These are phyloP conservation scores for Hyposmocoma kahamanoa DNA, from an alignment of 1,140 invertebrate genomes.

Conservation along the genomic window DNA sequence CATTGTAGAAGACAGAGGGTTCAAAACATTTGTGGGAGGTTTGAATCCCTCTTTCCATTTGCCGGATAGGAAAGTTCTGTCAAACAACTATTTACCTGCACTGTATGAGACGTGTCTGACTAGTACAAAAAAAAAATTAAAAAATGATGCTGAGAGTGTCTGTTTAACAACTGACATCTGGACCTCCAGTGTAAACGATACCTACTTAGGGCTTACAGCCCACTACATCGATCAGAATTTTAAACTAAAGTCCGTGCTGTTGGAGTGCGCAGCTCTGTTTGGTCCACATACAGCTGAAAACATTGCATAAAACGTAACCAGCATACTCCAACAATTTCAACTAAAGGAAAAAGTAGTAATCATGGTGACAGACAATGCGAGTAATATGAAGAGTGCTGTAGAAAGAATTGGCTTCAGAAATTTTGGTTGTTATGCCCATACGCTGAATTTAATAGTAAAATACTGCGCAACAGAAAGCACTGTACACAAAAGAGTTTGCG, in stretches of 20 bases:
- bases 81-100: slow-evolving; percentile 5
- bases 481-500: not conserved
- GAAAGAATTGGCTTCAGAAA: not conserved
- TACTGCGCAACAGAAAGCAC: not conserved
- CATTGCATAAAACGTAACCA: not conserved
- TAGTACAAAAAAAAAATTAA: not conserved
- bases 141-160: slow-evolving; percentile 10
- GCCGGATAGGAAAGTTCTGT: slow-evolving; percentile 21
- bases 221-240: slow-evolving; percentile 10
- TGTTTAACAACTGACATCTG: slow-evolving; percentile 14
- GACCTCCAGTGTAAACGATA: slow-evolving; percentile 12
- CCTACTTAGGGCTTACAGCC: slow-evolving; percentile 12
- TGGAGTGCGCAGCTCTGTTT: not conserved
- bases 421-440: slow-evolving; percentile 3
- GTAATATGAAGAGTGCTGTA: not conserved
- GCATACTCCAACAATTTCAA: not conserved
- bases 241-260: not conserved
- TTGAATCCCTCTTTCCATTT: slow-evolving; percentile 32
- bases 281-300: not conserved
- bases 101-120: not conserved
- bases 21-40: slow-evolving; percentile 21
- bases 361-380: slow-evolving; percentile 2
- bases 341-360: slow-evolving; percentile 1
- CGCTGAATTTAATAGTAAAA: not conserved
- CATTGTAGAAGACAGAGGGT: slow-evolving; percentile 31